Evolutionary conservation across 2,113 vertebrate species (phyloP).

Genomic region (Rhombomys opimus): DNA sequence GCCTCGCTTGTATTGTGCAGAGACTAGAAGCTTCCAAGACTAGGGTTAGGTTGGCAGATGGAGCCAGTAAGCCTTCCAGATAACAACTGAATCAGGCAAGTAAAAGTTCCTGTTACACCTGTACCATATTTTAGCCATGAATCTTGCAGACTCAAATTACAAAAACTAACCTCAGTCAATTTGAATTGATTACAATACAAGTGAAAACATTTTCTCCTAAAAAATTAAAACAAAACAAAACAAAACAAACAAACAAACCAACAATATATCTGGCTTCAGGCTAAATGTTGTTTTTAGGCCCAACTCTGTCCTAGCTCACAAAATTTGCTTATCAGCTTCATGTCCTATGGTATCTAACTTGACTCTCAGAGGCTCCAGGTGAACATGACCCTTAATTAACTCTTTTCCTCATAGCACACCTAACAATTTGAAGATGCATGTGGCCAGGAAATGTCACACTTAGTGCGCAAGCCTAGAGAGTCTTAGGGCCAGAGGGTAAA

Average conservation of each 20-base stretch:
- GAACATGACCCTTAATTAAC: neutral
- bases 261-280: neutral
- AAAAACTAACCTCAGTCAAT: conserved; percentile 3
- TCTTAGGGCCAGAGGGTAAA: neutral
- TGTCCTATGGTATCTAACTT: neutral
- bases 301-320: neutral
- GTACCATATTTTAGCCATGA: neutral
- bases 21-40: no score
- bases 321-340: neutral
- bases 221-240: no score
- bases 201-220: neutral
- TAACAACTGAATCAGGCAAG: no score
- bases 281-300: neutral
- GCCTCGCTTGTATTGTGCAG: no score
- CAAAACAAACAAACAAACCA: neutral
- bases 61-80: no score
- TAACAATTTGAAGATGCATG: neutral
- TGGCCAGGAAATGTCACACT: neutral
- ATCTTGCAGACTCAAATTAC: conserved; percentile 24
- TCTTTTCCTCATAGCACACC: neutral
- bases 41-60: no score
- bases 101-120: no score
- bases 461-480: neutral
- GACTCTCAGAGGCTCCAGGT: neutral
- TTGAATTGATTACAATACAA: conserved; percentile 43